Evolutionary conservation across 2,888 invertebrate genomes (phyloP).

Genomic region (Eupithecia inturbata): DNA sequence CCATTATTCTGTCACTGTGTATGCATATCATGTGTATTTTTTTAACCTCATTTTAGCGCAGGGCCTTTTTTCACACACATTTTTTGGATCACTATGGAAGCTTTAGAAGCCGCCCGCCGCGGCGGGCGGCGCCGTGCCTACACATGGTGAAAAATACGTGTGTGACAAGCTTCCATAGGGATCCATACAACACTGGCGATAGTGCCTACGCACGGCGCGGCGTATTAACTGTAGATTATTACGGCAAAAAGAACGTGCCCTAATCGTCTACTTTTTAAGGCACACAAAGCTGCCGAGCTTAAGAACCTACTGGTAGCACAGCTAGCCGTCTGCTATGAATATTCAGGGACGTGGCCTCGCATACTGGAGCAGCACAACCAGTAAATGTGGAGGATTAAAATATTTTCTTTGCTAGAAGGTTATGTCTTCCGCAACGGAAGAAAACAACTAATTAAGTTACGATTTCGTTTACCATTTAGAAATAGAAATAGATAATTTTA

Average conservation of each 20-base stretch:
- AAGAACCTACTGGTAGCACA: neutral
- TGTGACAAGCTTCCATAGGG: no score
- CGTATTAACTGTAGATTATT: no score
- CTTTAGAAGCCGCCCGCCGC: no score
- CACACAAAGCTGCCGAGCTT: neutral
- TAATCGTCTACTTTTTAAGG: neutral
- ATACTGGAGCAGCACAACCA: conserved; percentile 22
- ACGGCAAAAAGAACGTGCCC: no score
- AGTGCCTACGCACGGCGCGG: no score
- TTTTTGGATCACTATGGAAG: no score
- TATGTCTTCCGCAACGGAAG: neutral
- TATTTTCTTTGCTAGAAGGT: neutral
- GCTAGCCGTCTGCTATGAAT: conserved; percentile 27
- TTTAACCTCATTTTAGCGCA: neutral
- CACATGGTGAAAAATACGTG: no score
- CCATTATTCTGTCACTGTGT: neutral
- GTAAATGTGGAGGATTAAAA: conserved; percentile 22
- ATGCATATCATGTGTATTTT: no score
- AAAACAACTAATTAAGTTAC: neutral
- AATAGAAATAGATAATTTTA: no score
- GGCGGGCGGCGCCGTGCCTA: no score
- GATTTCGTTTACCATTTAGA: neutral
- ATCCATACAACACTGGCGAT: no score
- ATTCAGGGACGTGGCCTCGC: conserved; percentile 38
- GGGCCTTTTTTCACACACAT: no score